Base-by-base conservation (phyloP, 2,113 vertebrate genomes). In the Meleagris gallopavo region DNA sequence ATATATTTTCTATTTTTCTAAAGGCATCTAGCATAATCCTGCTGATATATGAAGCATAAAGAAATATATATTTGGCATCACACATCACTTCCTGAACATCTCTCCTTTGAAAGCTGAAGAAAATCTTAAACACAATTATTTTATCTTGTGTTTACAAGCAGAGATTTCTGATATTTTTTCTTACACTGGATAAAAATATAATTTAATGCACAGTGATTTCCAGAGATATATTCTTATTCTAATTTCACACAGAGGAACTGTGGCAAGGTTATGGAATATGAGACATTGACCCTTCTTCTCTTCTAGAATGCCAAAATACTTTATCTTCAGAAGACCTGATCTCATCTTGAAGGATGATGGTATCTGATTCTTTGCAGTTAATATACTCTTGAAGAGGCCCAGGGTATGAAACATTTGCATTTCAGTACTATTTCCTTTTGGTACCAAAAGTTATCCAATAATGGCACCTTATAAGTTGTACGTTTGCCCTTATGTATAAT, bases 1-100 rank as follows among this genome's bases (percentile, higher is more conserved):
- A 69, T 55, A 75, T 29, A 50, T 75, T 41, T 20, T 55, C 74
- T 78, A 11, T 34, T 89, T 93, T 95, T 38, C 71, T 14, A 60
- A 89, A 10, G 32, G 32, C 27, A 87, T 21, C 21, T 64, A 89
- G 27, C n/a, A 78, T 27, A 81, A 78, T 13, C 22, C 11, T 81
- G n/a, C n/a, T 54, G 55, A 62, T 58, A 11, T 16, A 78, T 0
- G 2, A 86, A 91, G 22, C 45, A 58, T 73, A 46, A 88, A 78
- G 79, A 24, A 54, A 80, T 14, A 57, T 32, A n/a, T 70, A 58
- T 50, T 18, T 86, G 24, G 10, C 52, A 75, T 71, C 52, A 78
- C 11, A 11, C 41, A 32, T 64, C n/a, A 48, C 4, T 2, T 67
- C 9, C 43, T 36, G 20, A 81, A 43, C 2, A 52, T 15, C 3